phyloP scores from a whole-genome alignment of 2,113 vertebrate species.

The Paramisgurnus dabryanus region DNA sequence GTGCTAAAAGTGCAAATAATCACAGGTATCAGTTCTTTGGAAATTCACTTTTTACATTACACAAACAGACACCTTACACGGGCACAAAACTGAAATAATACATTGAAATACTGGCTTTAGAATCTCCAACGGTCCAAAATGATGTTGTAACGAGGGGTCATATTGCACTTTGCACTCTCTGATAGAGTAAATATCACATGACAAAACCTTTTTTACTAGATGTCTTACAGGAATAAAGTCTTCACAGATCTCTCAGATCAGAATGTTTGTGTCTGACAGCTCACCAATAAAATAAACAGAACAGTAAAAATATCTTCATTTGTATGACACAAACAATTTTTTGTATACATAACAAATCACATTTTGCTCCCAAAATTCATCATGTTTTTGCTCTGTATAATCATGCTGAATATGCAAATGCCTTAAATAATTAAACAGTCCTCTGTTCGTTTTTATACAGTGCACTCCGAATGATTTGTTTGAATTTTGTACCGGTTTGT shows the following conservation, averaged over 20 bases:
- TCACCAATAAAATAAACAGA: slow-evolving; percentile 67
- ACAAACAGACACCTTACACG: too few relatives aligned
- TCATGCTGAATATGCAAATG: slow-evolving; percentile 77
- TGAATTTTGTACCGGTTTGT: slow-evolving; percentile 80
- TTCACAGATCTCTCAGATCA: slow-evolving; percentile 51
- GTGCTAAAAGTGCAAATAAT: too few relatives aligned
- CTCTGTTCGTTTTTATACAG: slow-evolving; percentile 71
- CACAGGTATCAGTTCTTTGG: too few relatives aligned
- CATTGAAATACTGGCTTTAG: too few relatives aligned
- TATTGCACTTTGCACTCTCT: background rate
- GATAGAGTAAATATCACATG: background rate
- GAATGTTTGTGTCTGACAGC: slow-evolving; percentile 59
- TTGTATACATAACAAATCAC: slow-evolving; percentile 76
- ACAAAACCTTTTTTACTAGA: background rate
- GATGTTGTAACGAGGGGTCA: background rate
- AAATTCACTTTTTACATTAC: too few relatives aligned
- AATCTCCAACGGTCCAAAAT: background rate
- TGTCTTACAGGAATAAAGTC: background rate
- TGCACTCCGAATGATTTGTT: slow-evolving; percentile 73
- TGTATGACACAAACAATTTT: slow-evolving; percentile 78
- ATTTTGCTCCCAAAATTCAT: slow-evolving; percentile 74
- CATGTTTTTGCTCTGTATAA: slow-evolving; percentile 66
- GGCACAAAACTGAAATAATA: too few relatives aligned
- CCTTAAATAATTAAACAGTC: slow-evolving; percentile 79
- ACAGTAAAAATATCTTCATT: slow-evolving; percentile 75